Conservation (phyloP, 2,888 invertebrate genomes). For the Cheilosia vulpina region DNA sequence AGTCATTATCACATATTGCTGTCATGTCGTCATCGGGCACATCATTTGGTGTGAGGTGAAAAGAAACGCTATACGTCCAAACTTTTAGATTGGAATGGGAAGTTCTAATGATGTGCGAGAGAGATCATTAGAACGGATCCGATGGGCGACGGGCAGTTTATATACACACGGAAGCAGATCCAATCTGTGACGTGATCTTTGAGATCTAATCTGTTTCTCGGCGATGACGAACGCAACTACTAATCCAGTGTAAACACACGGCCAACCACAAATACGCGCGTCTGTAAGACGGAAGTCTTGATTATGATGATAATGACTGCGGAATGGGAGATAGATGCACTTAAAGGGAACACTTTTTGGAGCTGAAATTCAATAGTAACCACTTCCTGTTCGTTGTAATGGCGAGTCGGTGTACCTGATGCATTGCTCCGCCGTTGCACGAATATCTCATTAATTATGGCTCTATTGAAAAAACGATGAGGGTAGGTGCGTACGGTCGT, state of each 20-base stretch:
- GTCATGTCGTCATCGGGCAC: constrained; percentile 71
- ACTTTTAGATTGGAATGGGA: constrained; percentile 28
- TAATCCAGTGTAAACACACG: constrained; percentile 42
- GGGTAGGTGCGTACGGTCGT: constrained; percentile 80
- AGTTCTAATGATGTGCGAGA: constrained; percentile 63
- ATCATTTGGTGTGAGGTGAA: constrained; percentile 68
- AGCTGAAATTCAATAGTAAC: constrained; percentile 21
- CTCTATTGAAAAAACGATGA: constrained; percentile 83
- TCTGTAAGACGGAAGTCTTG: constrained; percentile 66
- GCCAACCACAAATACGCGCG: constrained; percentile 18
- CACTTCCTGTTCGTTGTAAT: constrained; percentile 51
- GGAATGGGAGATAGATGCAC: constrained; percentile 23
- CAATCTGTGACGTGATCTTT: constrained; percentile 70
- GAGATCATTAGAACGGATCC: constrained; percentile 58
- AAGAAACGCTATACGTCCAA: constrained; percentile 24
- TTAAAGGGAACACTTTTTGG: constrained; percentile 36
- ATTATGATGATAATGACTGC: constrained; percentile 47
- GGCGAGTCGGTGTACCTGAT: constrained; percentile 42
- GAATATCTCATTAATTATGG: constrained; percentile 81
- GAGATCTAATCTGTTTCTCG: constrained; percentile 60
- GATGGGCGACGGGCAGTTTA: constrained; percentile 49
- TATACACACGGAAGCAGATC: constrained; percentile 67
- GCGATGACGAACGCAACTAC: constrained; percentile 31
- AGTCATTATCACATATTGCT: constrained; percentile 74
- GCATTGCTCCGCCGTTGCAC: constrained; percentile 60